Evolutionary conservation across 2,888 invertebrate genomes (phyloP).

Genomic region (Copidosoma aretas): DNA sequence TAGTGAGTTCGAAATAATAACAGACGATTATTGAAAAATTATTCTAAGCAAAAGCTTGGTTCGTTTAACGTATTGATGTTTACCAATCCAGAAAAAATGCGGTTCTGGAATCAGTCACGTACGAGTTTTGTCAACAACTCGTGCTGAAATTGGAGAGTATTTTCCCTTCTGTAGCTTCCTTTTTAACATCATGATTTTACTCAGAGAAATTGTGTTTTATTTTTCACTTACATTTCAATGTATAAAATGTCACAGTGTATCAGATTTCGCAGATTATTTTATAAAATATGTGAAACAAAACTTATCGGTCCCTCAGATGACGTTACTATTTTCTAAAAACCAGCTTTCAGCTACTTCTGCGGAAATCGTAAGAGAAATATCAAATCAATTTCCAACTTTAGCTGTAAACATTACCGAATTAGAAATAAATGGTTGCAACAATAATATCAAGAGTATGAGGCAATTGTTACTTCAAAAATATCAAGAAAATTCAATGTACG

Average conservation of each 20-base stretch:
- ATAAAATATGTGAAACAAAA: background rate
- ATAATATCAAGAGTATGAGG: background rate
- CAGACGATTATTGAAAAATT: no score
- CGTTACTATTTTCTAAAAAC: background rate
- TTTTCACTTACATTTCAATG: no score
- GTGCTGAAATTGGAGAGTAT: no score
- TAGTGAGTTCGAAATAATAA: no score
- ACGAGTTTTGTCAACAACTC: no score
- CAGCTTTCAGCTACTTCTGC: background rate
- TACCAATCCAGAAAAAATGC: no score
- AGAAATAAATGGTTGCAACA: background rate
- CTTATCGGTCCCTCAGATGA: background rate
- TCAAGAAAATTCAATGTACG: background rate
- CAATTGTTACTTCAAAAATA: background rate
- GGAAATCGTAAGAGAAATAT: background rate
- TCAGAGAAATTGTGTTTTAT: no score
- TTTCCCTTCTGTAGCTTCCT: no score
- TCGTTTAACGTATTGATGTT: no score
- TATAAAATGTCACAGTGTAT: background rate
- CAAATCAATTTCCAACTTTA: background rate
- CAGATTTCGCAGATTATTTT: background rate
- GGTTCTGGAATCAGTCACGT: no score
- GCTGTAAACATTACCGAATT: background rate
- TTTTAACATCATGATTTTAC: no score
- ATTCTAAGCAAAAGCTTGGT: no score